Percentiles rank a stretch among this genome's conserved stretches.
phyloP scores from a whole-genome alignment of 2,888 invertebrate genomes.

The Baccha elongata region DNA sequence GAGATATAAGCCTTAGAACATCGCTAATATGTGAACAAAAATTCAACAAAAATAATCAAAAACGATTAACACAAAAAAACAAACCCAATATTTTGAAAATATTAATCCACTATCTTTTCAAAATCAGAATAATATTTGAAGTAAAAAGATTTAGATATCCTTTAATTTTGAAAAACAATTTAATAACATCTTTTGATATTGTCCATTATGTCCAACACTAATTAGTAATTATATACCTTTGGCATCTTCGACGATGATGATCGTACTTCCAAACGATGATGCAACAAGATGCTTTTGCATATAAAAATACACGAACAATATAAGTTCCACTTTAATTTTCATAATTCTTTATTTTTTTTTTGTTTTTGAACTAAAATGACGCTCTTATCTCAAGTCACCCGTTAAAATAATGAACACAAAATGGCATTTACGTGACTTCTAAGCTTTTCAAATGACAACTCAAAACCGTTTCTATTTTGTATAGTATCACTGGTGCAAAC shows the following conservation, averaged over 20 bases:
- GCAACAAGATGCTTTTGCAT: slow-evolving; percentile 52
- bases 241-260: slow-evolving; percentile 82
- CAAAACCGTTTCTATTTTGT: slow-evolving; percentile 12
- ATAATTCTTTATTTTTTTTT: slow-evolving; percentile 23
- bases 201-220: too few relatives aligned
- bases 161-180: too few relatives aligned
- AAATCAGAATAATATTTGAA: too few relatives aligned
- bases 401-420: neutral
- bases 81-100: too few relatives aligned
- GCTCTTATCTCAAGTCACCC: slow-evolving; percentile 2
- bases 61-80: too few relatives aligned
- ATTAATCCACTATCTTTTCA: too few relatives aligned
- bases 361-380: neutral
- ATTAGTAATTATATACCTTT: too few relatives aligned
- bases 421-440: slow-evolving; percentile 19
- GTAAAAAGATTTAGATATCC: too few relatives aligned
- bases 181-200: too few relatives aligned
- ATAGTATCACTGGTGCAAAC: slow-evolving; percentile 57
- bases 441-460: slow-evolving; percentile 11
- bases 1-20: too few relatives aligned
- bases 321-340: slow-evolving; percentile 45
- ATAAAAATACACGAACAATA: slow-evolving; percentile 46
- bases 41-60: too few relatives aligned
- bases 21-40: too few relatives aligned
- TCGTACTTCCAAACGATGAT: slow-evolving; percentile 78